These are phyloP conservation scores for Clupea harengus DNA, from an alignment of 2,113 vertebrate species.

Conservation along the genomic window DNA sequence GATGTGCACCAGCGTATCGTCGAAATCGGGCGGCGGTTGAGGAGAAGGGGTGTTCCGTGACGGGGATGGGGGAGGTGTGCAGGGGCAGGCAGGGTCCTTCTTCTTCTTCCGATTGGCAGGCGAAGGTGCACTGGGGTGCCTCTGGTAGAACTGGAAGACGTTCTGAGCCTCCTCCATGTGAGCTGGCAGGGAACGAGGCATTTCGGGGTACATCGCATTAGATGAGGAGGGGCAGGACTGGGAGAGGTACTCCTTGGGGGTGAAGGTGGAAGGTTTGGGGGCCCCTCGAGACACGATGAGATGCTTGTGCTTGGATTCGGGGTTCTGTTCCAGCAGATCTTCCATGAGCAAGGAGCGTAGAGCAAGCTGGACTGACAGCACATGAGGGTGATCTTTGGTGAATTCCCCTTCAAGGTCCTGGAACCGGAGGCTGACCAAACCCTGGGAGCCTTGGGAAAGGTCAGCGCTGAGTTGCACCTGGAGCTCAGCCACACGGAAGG, in stretches of 20 bases:
- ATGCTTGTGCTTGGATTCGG: conserved; percentile 90
- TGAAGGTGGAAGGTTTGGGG: conserved; percentile 87
- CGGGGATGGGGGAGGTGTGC: conserved; percentile 95
- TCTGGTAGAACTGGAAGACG: conserved; percentile 96
- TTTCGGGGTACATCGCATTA: conserved; percentile 85
- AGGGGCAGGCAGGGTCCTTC: conserved; percentile 77
- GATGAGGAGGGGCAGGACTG: conserved; percentile 89
- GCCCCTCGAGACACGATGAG: conserved; percentile 95
- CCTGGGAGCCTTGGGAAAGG: conserved; percentile 88
- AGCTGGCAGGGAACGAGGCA: conserved; percentile 93
- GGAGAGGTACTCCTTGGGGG: conserved; percentile 91
- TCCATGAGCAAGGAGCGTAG: conserved; percentile 94
- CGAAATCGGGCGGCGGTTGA: conserved; percentile 77
- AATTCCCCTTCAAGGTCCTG: conserved; percentile 94
- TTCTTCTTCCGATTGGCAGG: conserved; percentile 71
- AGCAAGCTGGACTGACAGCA: conserved; percentile 84
- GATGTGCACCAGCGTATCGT: conserved; percentile 94
- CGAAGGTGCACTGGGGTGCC: conserved; percentile 78
- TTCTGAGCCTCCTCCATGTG: conserved; percentile 96
- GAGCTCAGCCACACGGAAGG: conserved; percentile 85
- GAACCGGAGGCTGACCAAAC: conserved; percentile 90
- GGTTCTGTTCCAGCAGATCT: conserved; percentile 89
- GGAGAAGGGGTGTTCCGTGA: conserved; percentile 65
- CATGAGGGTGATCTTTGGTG: conserved; percentile 88
- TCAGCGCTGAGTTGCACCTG: conserved; percentile 92